These are phyloP conservation scores for Saguinus imperator DNA, from an alignment of 2,113 vertebrate species.

Conservation along the genomic window DNA sequence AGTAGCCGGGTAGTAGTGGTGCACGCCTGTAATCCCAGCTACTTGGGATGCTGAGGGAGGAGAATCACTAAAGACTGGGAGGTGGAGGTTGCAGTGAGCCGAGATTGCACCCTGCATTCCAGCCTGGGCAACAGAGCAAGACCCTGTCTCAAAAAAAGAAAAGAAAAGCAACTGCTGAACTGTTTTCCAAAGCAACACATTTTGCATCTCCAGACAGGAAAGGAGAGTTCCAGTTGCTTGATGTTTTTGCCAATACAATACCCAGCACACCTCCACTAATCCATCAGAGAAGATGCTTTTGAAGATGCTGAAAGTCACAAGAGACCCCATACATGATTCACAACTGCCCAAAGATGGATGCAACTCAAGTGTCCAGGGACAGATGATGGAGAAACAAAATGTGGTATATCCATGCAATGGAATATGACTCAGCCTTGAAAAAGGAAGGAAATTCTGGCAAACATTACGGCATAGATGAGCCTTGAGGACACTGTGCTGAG, in stretches of 20 bases:
- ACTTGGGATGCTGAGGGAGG: too few relatives aligned
- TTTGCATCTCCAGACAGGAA: rapidly evolving
- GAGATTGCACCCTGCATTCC: too few relatives aligned
- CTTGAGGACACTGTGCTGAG: background rate
- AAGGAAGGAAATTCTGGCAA: background rate
- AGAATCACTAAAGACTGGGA: too few relatives aligned
- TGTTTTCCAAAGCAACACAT: too few relatives aligned
- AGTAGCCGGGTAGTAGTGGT: too few relatives aligned
- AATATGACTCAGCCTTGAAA: background rate
- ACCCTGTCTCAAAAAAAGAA: too few relatives aligned
- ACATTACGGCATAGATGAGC: background rate
- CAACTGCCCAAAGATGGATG: rapidly evolving
- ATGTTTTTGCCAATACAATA: background rate
- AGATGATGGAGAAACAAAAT: rapidly evolving
- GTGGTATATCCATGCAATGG: rapidly evolving
- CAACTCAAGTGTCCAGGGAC: background rate
- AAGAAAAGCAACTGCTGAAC: background rate
- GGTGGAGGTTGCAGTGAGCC: too few relatives aligned
- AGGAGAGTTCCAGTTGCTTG: background rate
- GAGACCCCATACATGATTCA: rapidly evolving
- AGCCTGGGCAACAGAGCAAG: too few relatives aligned
- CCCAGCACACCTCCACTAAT: rapidly evolving
- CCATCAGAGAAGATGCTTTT: background rate
- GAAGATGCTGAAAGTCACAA: background rate
- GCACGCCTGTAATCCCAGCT: too few relatives aligned